Conservation (phyloP, 2,113 vertebrate species). For the Callocephalon fimbriatum region DNA sequence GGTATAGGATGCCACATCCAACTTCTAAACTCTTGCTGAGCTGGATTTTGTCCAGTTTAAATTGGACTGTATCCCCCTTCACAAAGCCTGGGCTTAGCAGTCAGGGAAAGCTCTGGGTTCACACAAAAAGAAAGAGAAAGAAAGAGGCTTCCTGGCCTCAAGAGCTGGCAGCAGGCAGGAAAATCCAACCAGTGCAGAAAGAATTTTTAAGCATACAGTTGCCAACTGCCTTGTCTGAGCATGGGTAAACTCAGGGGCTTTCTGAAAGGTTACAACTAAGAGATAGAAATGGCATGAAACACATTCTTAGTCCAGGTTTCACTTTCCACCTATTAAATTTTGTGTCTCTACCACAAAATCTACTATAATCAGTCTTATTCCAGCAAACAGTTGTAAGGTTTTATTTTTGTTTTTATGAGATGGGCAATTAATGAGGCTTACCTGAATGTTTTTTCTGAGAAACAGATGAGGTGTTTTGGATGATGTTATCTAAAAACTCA, state of each 20-base stretch:
- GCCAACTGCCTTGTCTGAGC: not conserved
- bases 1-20: accelerated
- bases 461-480: not conserved
- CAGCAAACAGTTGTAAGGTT: not conserved
- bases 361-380: not conserved
- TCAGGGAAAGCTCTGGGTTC: not conserved
- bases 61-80: not conserved
- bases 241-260: not conserved
- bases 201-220: not conserved
- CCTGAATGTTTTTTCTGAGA: not conserved
- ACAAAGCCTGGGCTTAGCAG: not conserved
- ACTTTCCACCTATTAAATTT: not conserved
- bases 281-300: not conserved
- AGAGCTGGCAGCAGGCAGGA: not conserved
- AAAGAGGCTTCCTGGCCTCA: not conserved
- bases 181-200: not conserved
- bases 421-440: not conserved
- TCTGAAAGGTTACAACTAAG: not conserved
- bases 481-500: not conserved
- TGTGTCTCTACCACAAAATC: not conserved
- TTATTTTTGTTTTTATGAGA: not conserved
- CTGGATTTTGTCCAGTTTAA: not conserved
- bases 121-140: not conserved
- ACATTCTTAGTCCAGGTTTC: not conserved
- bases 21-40: not conserved